Percentiles rank a stretch among this genome's conserved stretches.
These are phyloP conservation scores for Agriopis aurantiaria DNA, from an alignment of 2,888 invertebrate species.

Conservation along the genomic window DNA sequence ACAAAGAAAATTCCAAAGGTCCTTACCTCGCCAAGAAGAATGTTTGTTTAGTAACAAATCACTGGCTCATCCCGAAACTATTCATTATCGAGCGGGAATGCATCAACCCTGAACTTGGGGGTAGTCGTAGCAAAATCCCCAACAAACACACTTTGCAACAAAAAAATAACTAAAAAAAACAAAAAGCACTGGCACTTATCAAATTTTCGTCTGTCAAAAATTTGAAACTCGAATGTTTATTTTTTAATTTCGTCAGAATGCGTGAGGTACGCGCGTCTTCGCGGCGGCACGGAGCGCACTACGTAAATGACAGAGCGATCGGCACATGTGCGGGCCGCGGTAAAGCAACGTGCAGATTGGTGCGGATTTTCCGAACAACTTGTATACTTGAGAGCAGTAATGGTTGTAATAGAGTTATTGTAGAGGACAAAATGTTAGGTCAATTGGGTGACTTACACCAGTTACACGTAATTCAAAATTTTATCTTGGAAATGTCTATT, in stretches of 20 bases:
- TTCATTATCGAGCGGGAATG: constrained; percentile 82
- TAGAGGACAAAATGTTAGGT: constrained; percentile 11
- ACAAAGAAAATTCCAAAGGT: neutral
- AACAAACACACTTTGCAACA: constrained; percentile 61
- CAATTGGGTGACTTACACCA: neutral
- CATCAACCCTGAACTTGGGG: constrained; percentile 85
- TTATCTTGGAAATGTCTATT: neutral
- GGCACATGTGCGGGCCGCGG: constrained; percentile 81
- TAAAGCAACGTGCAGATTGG: constrained; percentile 64
- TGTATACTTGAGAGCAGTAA: constrained; percentile 22
- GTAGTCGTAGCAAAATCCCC: constrained; percentile 69
- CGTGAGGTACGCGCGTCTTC: constrained; percentile 67
- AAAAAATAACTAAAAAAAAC: constrained; percentile 52
- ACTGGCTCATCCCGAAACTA: constrained; percentile 56
- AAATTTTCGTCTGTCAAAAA: constrained; percentile 56
- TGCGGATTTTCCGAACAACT: constrained; percentile 57
- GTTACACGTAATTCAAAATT: neutral
- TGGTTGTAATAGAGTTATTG: constrained; percentile 35
- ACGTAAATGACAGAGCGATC: constrained; percentile 83
- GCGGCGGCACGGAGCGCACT: constrained; percentile 81
- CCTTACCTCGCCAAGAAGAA: constrained; percentile 42
- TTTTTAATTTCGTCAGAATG: constrained; percentile 57
- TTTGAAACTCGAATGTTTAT: constrained; percentile 47
- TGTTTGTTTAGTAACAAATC: constrained; percentile 48
- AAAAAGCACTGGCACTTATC: constrained; percentile 60